Base-by-base conservation (phyloP, 2,888 invertebrate species). In the Danaus chrysippus region DNA sequence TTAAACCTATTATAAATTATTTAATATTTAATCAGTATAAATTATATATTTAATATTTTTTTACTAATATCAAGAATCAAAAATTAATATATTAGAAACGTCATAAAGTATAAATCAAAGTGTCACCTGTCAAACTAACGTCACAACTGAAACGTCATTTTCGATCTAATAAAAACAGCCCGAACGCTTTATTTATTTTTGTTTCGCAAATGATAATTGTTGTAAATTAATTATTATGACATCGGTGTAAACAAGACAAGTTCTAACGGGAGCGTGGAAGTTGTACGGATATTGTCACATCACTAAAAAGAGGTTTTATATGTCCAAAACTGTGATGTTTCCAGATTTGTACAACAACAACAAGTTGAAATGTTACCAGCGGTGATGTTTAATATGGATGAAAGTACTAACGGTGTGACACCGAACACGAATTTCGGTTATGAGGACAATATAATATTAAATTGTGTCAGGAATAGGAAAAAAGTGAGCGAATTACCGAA, bases 401-500 rank as follows among this genome's bases (percentile, higher is more conserved):
- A 82, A 65, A 65, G 65, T 79, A 79, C 82, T 34, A 82, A 76
- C 67, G 76, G 72, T 68, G 73, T 78, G 65, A 70, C 76, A n/a
- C 64, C 64, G 55, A 72, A 71, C 62, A 61, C 65, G 13, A 68
- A 63, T 64, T 70, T 69, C 41, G 62, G 74, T 64, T 91, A 83
- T 68, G 89, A 91, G 63, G 90, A 90, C 13, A 87, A 74, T 75
- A 80, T 88, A 56, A 91, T 91, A 67, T 67, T 91, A 61, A 91
- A 90, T 73, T 83, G 85, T 69, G 91, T 91, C 59, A 86, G 94
- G 69, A 93, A 87, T 74, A 91, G 94, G 63, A 92, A 92, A 73
- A 93, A 92, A 81, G 93, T 93, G 63, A 81, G 92, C 9, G 95
- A 95, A 75, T 92, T 94, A 12, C 92, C 93, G n/a, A 95, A 93